Percentiles rank a stretch among this genome's conserved stretches.
Evolutionary conservation across 2,888 invertebrate species (phyloP).

Genomic region (Tanytarsus gracilentus): DNA sequence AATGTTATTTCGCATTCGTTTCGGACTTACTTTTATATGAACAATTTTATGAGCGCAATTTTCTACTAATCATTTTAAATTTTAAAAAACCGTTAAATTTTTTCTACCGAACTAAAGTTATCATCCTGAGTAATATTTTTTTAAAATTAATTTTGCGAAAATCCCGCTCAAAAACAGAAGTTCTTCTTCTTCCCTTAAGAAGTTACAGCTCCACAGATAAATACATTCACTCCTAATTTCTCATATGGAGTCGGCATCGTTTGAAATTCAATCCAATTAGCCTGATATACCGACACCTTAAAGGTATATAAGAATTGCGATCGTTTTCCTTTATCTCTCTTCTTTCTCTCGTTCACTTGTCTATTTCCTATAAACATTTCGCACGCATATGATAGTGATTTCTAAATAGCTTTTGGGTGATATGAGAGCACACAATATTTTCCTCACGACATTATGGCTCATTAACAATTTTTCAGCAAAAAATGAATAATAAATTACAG

Average conservation of each 20-base stretch:
- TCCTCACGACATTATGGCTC: too few species aligned
- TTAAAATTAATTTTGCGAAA: background rate
- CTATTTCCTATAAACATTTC: background rate
- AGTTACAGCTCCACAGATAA: conserved; percentile 3
- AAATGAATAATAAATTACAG: too few species aligned
- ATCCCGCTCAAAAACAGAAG: conserved; percentile 11
- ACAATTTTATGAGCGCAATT: too few species aligned
- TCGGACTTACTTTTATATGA: too few species aligned
- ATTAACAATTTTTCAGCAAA: too few species aligned
- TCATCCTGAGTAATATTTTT: background rate
- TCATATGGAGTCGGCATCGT: conserved; percentile 14
- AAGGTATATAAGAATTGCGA: conserved; percentile 4
- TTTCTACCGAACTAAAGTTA: too few species aligned
- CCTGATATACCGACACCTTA: conserved; percentile 28
- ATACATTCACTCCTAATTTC: conserved; percentile 24
- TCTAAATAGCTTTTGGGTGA: background rate
- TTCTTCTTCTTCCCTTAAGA: conserved; percentile 18
- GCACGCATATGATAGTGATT: background rate
- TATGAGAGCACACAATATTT: background rate
- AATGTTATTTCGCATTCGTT: too few species aligned
- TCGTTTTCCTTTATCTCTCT: background rate
- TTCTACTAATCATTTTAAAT: too few species aligned
- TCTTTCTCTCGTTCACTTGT: background rate
- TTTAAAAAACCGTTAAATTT: too few species aligned
- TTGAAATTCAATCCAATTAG: conserved; percentile 29